Conservation (phyloP, 2,797 vertebrate genomes). For the Sebastes minor region DNA sequence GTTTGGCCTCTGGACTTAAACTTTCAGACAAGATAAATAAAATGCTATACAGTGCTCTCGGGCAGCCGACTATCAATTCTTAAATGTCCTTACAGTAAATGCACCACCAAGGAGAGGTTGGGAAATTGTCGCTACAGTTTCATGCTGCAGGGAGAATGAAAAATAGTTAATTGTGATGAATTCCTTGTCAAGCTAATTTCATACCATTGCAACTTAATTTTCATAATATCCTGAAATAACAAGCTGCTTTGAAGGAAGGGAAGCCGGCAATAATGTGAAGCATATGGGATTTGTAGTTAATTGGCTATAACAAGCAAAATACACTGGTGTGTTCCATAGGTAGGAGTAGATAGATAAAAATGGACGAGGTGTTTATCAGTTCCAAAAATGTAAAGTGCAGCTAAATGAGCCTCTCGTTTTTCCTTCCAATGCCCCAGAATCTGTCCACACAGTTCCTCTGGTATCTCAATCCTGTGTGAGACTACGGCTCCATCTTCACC, state of each 20-base stretch:
- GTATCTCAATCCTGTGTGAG: neutral
- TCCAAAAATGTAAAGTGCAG: conserved; percentile 12
- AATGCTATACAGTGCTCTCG: neutral
- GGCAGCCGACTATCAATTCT: neutral
- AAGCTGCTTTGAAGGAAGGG: neutral
- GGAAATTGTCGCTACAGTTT: neutral
- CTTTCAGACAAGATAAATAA: neutral
- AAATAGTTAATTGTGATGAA: neutral
- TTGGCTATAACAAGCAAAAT: neutral
- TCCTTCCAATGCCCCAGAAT: neutral
- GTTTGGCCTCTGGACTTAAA: neutral
- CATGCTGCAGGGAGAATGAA: neutral
- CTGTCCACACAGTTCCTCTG: conserved; percentile 1
- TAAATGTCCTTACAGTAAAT: neutral
- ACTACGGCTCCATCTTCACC: neutral
- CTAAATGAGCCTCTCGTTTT: neutral
- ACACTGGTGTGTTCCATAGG: neutral
- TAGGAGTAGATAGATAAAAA: neutral
- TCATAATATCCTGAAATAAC: neutral
- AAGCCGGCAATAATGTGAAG: neutral
- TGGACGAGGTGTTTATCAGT: neutral
- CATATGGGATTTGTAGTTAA: neutral
- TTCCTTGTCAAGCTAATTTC: neutral
- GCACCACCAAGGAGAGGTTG: neutral
- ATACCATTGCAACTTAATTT: neutral